Percentiles rank a stretch among this genome's conserved stretches.
Evolutionary conservation across 2,797 vertebrate genomes (phyloP).

Genomic region (Carduelis carduelis): DNA sequence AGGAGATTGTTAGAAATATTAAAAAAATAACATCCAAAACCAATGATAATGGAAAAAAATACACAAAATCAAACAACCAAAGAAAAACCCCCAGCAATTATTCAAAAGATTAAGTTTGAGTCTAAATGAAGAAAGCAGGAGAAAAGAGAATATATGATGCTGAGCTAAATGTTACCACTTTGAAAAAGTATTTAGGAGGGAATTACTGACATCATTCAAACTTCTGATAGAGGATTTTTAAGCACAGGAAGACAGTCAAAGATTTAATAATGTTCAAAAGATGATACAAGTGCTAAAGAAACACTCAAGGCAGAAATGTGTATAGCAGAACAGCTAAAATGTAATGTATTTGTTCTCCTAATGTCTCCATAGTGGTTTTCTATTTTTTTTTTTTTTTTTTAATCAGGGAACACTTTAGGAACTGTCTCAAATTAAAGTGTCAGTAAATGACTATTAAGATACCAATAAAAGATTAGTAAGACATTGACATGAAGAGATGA

Average conservation of each 20-base stretch:
- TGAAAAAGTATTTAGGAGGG: neutral
- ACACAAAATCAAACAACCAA: neutral
- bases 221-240: neutral
- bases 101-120: neutral
- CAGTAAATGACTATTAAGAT: neutral
- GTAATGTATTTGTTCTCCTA: neutral
- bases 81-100: neutral
- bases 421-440: neutral
- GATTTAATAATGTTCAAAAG: neutral
- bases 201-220: neutral
- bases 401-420: neutral
- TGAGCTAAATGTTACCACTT: neutral
- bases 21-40: accelerated
- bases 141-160: neutral
- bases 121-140: neutral
- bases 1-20: neutral
- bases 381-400: neutral
- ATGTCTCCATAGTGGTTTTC: neutral
- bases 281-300: neutral
- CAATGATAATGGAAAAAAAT: neutral
- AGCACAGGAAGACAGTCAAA: neutral
- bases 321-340: neutral
- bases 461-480: neutral
- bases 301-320: neutral
- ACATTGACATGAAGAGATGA: neutral